A percentile compares a stretch with the other conserved stretches of the same genome.
Evolutionary conservation across 1,140 invertebrate species (phyloP).

Genomic region (Polypedilum vanderplanki): DNA sequence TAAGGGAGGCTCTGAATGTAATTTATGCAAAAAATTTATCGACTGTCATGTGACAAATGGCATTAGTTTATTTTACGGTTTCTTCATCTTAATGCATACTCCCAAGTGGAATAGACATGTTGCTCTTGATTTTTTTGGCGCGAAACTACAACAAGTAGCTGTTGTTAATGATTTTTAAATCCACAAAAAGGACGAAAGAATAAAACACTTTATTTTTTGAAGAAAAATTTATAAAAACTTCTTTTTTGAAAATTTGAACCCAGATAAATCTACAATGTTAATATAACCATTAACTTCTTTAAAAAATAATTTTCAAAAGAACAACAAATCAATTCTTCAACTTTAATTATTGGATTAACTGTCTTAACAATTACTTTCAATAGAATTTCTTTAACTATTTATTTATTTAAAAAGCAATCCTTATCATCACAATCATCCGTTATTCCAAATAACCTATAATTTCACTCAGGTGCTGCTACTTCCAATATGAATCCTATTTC

Average conservation of each 20-base stretch:
- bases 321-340: too few species aligned
- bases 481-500: neutral
- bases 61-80: neutral
- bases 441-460: neutral
- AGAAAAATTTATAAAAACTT: too few species aligned
- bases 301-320: too few species aligned
- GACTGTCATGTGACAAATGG: conserved; percentile 4
- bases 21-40: neutral
- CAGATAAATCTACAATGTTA: too few species aligned
- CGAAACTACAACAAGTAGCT: neutral
- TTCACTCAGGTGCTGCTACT: neutral
- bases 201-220: too few species aligned
- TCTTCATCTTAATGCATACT: neutral
- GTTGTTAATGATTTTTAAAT: neutral
- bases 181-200: too few species aligned
- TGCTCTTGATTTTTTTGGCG: conserved; percentile 10
- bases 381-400: too few species aligned
- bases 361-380: too few species aligned
- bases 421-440: neutral
- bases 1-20: neutral
- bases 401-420: too few species aligned
- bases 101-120: neutral
- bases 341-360: too few species aligned
- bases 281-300: too few species aligned
- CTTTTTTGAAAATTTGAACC: too few species aligned